These are phyloP conservation scores for Eulemur albifrons DNA, from an alignment of 2,797 vertebrate species.

Conservation along the genomic window DNA sequence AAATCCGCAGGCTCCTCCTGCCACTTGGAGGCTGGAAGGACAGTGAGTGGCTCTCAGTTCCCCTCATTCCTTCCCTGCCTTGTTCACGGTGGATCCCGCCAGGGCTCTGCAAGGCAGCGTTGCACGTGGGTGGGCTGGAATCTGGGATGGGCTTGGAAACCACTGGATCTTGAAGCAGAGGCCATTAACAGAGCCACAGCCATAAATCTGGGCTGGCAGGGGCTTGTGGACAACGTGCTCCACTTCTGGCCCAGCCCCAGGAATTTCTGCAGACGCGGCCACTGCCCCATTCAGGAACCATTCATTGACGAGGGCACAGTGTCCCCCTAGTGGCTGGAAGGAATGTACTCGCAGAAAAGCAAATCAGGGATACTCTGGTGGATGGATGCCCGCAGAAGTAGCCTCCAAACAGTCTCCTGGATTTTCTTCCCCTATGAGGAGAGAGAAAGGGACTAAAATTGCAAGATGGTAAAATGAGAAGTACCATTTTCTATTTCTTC, in stretches of 20 bases:
- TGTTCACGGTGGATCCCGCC: not conserved
- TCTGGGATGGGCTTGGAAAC: not conserved
- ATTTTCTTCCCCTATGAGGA: not conserved
- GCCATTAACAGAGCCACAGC: not conserved
- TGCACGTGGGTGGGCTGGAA: accelerated
- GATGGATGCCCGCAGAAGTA: not conserved
- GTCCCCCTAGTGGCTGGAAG: not conserved
- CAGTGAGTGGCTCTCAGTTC: too few species aligned
- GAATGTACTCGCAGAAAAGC: not conserved
- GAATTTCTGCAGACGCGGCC: not conserved
- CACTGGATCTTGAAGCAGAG: not conserved
- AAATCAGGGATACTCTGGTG: not conserved
- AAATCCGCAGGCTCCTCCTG: not conserved
- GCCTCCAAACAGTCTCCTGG: not conserved
- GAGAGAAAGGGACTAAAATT: not conserved
- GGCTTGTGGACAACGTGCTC: not conserved
- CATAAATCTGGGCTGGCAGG: not conserved
- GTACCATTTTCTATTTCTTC: not conserved
- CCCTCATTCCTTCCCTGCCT: not conserved
- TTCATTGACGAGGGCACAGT: not conserved
- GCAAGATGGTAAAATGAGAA: not conserved
- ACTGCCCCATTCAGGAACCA: not conserved
- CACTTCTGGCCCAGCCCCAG: not conserved
- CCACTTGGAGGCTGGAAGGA: not conserved
- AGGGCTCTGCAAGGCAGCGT: not conserved